Base-by-base conservation (phyloP, 2,888 invertebrate genomes). In the Notodonta ziczac region DNA sequence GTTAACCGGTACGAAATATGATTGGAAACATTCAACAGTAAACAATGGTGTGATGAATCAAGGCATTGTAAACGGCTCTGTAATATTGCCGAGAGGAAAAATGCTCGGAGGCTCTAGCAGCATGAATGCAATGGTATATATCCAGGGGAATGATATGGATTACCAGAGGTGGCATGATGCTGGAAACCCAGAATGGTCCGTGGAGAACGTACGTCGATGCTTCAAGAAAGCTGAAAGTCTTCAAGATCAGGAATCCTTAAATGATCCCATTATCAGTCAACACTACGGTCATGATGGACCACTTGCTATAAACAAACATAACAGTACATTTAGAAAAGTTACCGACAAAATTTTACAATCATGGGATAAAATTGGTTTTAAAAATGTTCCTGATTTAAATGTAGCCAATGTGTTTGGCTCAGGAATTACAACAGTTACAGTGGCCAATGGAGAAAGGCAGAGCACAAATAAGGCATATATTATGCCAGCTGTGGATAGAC, bases 21-120 rank as follows among this genome's bases (percentile, higher is more conserved):
- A 16, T 10, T 54, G 39, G 35, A 54, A 54, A 7, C n/a, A 54
- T 39, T 8, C 13, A 35, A n/a, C 54, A 39, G 39, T 39, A 5
- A 10, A 54, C 9, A 39, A 54, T n/a, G 39, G 39, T n/a, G 13
- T 39, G 13, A 39, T n/a, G 13, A n/a, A 96, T 81, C 86, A 96
- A 73, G 97, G 96, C 95, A 87, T 84, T 32, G 72, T 68, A 67
- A 63, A 73, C 59, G 61, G 74, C 63, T 35, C 75, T 32, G 74
- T 77, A 24, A 74, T 70, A 5, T 93, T 94, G 94, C 89, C 94
- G n/a, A 86, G 94, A 35, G 96, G 95, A 0, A 95, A 94, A 70
- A 86, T 92, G 71, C 82, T 94, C 69, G 94, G 94, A 53, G 94
- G 94, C 5, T 85, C 88, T 0, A 91, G 94, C 12, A 82, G 85